These are phyloP conservation scores for Toxonevra muliebris DNA, from an alignment of 2,888 invertebrate genomes.

Conservation along the genomic window DNA sequence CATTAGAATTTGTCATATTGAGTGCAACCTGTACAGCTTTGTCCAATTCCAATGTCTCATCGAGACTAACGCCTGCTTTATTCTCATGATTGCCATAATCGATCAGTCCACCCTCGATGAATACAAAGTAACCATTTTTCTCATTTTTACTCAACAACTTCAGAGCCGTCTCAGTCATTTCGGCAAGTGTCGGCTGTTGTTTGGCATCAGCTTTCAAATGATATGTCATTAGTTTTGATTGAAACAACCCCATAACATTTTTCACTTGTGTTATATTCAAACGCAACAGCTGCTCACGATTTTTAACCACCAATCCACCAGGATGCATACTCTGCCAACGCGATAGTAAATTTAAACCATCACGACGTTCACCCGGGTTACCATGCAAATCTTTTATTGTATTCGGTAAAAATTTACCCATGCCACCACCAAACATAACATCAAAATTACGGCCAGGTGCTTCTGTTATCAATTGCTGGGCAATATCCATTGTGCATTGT, in stretches of 20 bases:
- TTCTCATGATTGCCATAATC: slow-evolving; percentile 80
- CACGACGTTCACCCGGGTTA: slow-evolving; percentile 68
- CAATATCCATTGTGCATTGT: slow-evolving; percentile 74
- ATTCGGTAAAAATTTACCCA: slow-evolving; percentile 73
- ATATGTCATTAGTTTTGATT: slow-evolving; percentile 67
- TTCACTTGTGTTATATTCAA: slow-evolving; percentile 65
- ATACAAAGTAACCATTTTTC: slow-evolving; percentile 69
- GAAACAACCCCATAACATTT: slow-evolving; percentile 69
- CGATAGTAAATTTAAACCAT: slow-evolving; percentile 73
- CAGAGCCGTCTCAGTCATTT: slow-evolving; percentile 75
- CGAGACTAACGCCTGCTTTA: slow-evolving; percentile 72
- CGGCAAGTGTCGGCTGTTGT: slow-evolving; percentile 67
- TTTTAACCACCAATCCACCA: slow-evolving; percentile 69
- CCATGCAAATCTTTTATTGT: slow-evolving; percentile 65
- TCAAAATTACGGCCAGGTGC: slow-evolving; percentile 76
- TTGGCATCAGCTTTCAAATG: slow-evolving; percentile 65
- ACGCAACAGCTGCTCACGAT: slow-evolving; percentile 68
- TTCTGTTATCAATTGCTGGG: slow-evolving; percentile 74
- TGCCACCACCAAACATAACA: slow-evolving; percentile 82
- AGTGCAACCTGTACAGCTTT: slow-evolving; percentile 73
- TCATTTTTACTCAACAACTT: slow-evolving; percentile 68
- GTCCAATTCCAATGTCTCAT: slow-evolving; percentile 80
- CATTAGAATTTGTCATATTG: slow-evolving; percentile 69
- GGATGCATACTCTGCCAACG: slow-evolving; percentile 71
- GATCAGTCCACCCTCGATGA: slow-evolving; percentile 75